Evolutionary conservation across 2,797 vertebrate genomes (phyloP).

Genomic region (Gambusia yucatana): DNA sequence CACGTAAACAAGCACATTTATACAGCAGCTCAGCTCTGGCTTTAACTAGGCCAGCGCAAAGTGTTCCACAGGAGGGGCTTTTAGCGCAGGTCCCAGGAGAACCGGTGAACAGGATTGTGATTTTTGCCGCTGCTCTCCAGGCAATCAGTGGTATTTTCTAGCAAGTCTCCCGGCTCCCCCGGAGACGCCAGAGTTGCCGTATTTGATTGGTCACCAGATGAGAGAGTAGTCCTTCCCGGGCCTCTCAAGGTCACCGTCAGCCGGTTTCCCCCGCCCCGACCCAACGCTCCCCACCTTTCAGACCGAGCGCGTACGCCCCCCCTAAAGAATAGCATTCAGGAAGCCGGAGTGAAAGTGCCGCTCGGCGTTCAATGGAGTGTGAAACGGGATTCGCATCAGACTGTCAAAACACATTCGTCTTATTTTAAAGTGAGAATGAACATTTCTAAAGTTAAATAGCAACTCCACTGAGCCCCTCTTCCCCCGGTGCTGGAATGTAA

Average conservation of each 20-base stretch:
- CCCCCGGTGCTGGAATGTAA: background rate
- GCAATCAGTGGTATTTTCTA: constrained; percentile 61
- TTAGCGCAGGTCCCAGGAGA: constrained; percentile 63
- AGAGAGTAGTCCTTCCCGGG: constrained; percentile 39
- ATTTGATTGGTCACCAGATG: constrained; percentile 44
- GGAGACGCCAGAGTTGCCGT: constrained; percentile 38
- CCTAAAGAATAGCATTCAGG: constrained; percentile 32
- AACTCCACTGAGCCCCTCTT: constrained; percentile 15
- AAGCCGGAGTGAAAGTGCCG: constrained; percentile 39
- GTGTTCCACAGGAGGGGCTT: constrained; percentile 59
- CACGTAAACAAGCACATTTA: constrained; percentile 23
- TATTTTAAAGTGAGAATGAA: constrained; percentile 51
- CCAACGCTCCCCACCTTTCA: constrained; percentile 2
- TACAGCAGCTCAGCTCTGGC: constrained; percentile 20
- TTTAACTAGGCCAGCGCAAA: constrained; percentile 62
- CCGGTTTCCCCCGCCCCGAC: background rate
- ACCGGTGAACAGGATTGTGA: constrained; percentile 46
- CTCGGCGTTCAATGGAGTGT: constrained; percentile 44
- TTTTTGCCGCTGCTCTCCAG: constrained; percentile 48
- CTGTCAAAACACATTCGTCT: constrained; percentile 56
- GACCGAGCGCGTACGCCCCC: constrained; percentile 1
- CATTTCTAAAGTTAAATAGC: constrained; percentile 60
- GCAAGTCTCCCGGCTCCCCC: constrained; percentile 53
- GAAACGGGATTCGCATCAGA: constrained; percentile 63
- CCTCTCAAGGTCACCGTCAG: constrained; percentile 63